phyloP scores from a whole-genome alignment of 2,888 invertebrate genomes.

The Dione vanillae region DNA sequence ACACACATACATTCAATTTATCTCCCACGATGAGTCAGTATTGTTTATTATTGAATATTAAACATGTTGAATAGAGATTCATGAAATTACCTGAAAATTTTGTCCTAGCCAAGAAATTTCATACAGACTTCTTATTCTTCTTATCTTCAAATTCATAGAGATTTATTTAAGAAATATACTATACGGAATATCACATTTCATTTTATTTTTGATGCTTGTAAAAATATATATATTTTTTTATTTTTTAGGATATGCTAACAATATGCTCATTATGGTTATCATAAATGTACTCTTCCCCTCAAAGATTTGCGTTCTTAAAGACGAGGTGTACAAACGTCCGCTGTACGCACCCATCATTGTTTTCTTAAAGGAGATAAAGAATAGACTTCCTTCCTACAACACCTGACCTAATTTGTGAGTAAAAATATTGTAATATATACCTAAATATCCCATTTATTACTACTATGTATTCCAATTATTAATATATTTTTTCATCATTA shows the following conservation, averaged over 20 bases:
- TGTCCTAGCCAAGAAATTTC: not conserved
- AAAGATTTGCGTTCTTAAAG: slow-evolving; percentile 50
- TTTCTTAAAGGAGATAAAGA: slow-evolving; percentile 70
- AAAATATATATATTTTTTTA: no score
- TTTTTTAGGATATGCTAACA: not conserved
- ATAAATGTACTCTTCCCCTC: slow-evolving; percentile 44
- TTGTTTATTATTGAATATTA: slow-evolving; percentile 7
- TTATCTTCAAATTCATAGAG: no score
- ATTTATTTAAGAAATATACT: no score
- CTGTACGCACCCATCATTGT: slow-evolving; percentile 69
- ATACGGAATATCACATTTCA: not conserved
- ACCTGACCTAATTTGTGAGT: no score
- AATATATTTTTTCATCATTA: no score
- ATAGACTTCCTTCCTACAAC: slow-evolving; percentile 65
- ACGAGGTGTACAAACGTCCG: slow-evolving; percentile 53
- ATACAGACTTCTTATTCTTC: not conserved
- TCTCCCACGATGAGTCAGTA: slow-evolving; percentile 17
- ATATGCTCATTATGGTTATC: slow-evolving; percentile 32
- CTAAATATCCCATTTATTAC: no score
- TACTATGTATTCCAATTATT: no score
- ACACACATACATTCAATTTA: slow-evolving; percentile 43
- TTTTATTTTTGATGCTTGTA: no score
- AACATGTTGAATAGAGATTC: not conserved
- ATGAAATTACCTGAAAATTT: not conserved
- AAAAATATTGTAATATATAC: no score